Evolutionary conservation across 2,888 invertebrate genomes (phyloP).

Genomic region (Entomobrya proxima): DNA sequence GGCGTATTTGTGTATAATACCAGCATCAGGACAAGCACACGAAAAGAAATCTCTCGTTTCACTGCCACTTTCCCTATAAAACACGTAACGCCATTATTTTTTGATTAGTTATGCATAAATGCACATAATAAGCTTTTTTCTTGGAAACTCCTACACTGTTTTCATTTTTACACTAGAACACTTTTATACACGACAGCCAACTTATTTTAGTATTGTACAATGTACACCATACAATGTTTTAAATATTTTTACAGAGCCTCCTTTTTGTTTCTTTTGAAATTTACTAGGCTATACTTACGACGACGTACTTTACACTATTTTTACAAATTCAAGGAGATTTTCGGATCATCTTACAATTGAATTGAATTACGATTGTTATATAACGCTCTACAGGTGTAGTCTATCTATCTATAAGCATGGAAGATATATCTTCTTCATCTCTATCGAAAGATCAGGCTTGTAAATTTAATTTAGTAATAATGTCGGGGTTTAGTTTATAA

Average conservation of each 20-base stretch:
- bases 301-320: neutral
- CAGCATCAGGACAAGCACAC: neutral
- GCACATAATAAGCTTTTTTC: slow-evolving; percentile 41
- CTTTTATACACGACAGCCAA: slow-evolving; percentile 1
- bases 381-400: neutral
- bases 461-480: neutral
- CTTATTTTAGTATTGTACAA: neutral
- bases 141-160: neutral
- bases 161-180: neutral
- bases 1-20: neutral
- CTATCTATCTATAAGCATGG: neutral
- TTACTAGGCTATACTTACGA: neutral
- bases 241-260: neutral
- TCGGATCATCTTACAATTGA: slow-evolving; percentile 11
- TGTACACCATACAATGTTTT: neutral
- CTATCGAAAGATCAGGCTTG: slow-evolving; percentile 24
- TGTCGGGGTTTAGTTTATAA: neutral
- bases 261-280: neutral
- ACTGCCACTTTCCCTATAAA: slow-evolving; percentile 14
- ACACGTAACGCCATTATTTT: slow-evolving; percentile 40
- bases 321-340: slow-evolving; percentile 9
- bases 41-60: neutral
- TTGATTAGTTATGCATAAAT: slow-evolving; percentile 35
- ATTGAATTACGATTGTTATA: slow-evolving; percentile 8
- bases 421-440: neutral